Percentiles rank a stretch among this genome's conserved stretches.
Conservation (phyloP, 1,140 invertebrate species). For the Drosophila orena region DNA sequence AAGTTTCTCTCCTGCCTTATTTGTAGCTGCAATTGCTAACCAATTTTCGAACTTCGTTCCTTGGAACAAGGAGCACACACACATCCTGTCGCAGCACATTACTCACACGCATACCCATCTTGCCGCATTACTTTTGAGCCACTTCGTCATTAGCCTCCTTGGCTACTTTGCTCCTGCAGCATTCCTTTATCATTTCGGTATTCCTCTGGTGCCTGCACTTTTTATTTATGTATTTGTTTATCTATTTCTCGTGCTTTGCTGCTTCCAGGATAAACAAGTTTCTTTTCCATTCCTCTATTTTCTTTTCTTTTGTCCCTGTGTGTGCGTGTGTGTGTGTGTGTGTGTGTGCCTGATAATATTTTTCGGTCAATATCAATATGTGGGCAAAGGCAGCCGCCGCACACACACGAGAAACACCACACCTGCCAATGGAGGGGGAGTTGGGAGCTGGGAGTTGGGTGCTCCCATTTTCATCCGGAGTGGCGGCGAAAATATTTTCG, state of each 20-base stretch:
- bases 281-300: neutral
- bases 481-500: slow-evolving; percentile 44
- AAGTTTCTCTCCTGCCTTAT: neutral
- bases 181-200: slow-evolving; percentile 1
- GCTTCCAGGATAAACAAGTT: slow-evolving; percentile 37
- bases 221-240: slow-evolving; percentile 53
- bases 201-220: slow-evolving; percentile 3
- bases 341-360: slow-evolving; percentile 18
- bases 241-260: slow-evolving; percentile 34
- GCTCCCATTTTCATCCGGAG: slow-evolving; percentile 37
- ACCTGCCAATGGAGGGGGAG: slow-evolving; percentile 11
- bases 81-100: neutral
- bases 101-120: slow-evolving; percentile 14
- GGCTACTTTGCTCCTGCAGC: neutral
- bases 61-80: neutral
- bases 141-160: slow-evolving; percentile 5
- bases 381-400: slow-evolving; percentile 6
- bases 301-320: too few species aligned
- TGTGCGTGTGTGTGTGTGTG: neutral
- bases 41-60: neutral
- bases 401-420: slow-evolving; percentile 14
- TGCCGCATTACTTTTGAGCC: slow-evolving; percentile 12
- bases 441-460: neutral
- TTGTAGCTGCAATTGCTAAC: neutral
- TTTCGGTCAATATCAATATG: slow-evolving; percentile 70